Evolutionary conservation across 2,888 invertebrate genomes (phyloP).

Genomic region (Drosophila picticornis): DNA sequence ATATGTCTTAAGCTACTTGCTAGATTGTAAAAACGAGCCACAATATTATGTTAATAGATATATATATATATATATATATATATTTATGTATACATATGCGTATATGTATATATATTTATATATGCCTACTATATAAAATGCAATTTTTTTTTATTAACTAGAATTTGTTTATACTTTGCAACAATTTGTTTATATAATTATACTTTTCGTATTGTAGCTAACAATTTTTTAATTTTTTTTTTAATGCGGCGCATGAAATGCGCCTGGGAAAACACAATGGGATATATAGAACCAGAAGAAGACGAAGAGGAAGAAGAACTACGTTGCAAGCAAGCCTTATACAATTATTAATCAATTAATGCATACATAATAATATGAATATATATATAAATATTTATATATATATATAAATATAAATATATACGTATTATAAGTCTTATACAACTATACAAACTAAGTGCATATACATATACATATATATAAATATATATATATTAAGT

Average conservation of each 20-base stretch:
- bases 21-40: slow-evolving; percentile 49
- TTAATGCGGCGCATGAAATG: slow-evolving; percentile 67
- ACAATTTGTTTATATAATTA: slow-evolving; percentile 8
- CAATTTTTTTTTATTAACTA: slow-evolving; percentile 25
- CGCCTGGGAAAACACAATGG: slow-evolving; percentile 39
- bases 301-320: slow-evolving; percentile 34
- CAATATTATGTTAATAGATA: slow-evolving; percentile 43
- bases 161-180: slow-evolving; percentile 41
- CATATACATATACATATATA: slow-evolving; percentile 18
- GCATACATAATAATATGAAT: slow-evolving; percentile 30
- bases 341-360: slow-evolving; percentile 64
- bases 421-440: slow-evolving; percentile 31
- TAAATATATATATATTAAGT: slow-evolving; percentile 4
- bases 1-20: slow-evolving; percentile 55
- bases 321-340: slow-evolving; percentile 68
- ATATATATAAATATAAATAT: slow-evolving; percentile 7
- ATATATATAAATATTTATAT: slow-evolving; percentile 7
- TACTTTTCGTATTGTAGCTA: slow-evolving; percentile 33
- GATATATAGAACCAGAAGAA: background rate
- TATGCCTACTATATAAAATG: slow-evolving; percentile 10
- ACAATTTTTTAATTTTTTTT: slow-evolving; percentile 26
- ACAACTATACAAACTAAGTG: slow-evolving; percentile 32
- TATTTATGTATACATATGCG: slow-evolving; percentile 13
- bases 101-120: slow-evolving; percentile 5
- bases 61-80: slow-evolving; percentile 47